Base-by-base conservation (phyloP, 2,888 invertebrate species). In the Thereva unica region DNA sequence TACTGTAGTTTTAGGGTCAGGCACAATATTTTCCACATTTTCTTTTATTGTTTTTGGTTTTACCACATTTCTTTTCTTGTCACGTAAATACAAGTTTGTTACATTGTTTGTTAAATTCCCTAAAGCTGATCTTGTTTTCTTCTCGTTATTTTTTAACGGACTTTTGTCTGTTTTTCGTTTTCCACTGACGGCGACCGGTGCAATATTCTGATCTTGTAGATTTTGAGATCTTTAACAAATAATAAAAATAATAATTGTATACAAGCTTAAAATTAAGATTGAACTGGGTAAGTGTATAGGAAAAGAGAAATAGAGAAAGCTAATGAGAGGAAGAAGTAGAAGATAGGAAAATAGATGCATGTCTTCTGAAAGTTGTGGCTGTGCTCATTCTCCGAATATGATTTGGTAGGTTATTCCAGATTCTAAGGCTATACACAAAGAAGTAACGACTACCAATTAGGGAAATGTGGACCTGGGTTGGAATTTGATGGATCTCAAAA, bases 131-230 rank as follows among this genome's bases (percentile, higher is more conserved):
- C 95, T 84, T 23, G 23, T 23, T 78, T 93, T 94, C 4, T 87
- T 85, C 59, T 84, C 86, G 72, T 86, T 87, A 76, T 90, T 89
- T 80, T 90, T 92, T 52, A 87, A 76, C 4, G 92, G 92, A 66
- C 92, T 92, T 71, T 86, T 86, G 52, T 89, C 89, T 1, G 93
- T 93, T 85, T 93, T 93, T 76, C 93, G 84, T 78, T 93, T 93
- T 59, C 84, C 84, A 54, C 78, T 75, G 59, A 75, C 75, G 55
- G 75, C 71, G 12, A 76, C 73, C 50, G 76, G 72, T 9, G 70
- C 76, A 45, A 70, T 70, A 74, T 81, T 80, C 69, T 76, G 75
- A 65, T 80, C 80, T 67, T 74, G 74, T 3, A 73, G 69, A 64
- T 73, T 74, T 68, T 75, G 67, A 55, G 73, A 54, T 61, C 72